Conservation (phyloP, 2,888 invertebrate species). For the Epistrophella euchroma region DNA sequence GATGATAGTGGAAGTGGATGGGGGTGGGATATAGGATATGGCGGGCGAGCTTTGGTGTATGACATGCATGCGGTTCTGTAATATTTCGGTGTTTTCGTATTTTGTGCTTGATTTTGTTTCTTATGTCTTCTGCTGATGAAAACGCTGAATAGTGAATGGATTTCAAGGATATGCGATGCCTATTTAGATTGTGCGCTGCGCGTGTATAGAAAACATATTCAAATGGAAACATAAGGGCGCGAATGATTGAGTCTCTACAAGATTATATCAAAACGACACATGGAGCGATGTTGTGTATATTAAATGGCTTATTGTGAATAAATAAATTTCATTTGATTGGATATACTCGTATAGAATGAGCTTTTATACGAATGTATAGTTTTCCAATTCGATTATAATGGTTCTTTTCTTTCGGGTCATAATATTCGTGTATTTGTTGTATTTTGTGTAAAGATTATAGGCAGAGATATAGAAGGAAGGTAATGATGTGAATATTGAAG, state of each 20-base stretch:
- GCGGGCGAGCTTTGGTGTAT: conserved; percentile 15
- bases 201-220: conserved; percentile 33
- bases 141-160: conserved; percentile 58
- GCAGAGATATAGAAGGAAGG: neutral
- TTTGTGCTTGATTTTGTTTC: conserved; percentile 26
- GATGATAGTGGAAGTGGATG: conserved; percentile 18
- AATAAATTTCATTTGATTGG: conserved; percentile 36
- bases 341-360: neutral
- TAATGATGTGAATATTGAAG: too few relatives aligned
- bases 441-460: neutral
- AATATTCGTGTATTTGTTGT: too few relatives aligned
- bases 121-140: too few relatives aligned
- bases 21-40: neutral
- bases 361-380: conserved; percentile 2
- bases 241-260: conserved; percentile 66
- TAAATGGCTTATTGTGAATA: conserved; percentile 48
- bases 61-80: neutral
- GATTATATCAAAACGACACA: conserved; percentile 4
- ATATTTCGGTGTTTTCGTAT: conserved; percentile 16
- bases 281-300: conserved; percentile 9
- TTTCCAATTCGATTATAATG: conserved; percentile 6
- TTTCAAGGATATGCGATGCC: conserved; percentile 43
- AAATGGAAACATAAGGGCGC: conserved; percentile 61
- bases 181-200: conserved; percentile 23
- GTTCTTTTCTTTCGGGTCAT: neutral